Evolutionary conservation across 2,888 invertebrate genomes (phyloP), one percentile per base, ranked within the genome.

Genomic region (Caenorhabditis sp.): DNA sequence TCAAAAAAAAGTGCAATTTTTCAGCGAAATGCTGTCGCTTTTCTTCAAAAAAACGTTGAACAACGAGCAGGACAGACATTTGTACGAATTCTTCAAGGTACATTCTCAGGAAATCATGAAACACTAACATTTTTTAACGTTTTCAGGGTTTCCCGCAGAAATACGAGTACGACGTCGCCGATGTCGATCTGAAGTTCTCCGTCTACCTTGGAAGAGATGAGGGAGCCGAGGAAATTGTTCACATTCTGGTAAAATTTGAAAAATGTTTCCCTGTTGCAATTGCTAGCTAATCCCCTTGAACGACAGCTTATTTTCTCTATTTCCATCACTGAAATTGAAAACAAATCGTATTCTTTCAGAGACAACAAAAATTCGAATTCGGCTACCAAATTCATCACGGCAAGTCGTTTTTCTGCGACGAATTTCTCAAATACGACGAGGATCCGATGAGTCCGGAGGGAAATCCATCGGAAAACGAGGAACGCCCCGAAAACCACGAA

Each of bases 181-280:
- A 37, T 4, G 5, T 55, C 15, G 37, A 45, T 24, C 35, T n/a
- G 8, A 55, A 48, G 11, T 4, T 55, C 6, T 39, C 11, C 8
- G 26, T 66, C 8, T 66, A 56, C 24, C 3, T 39, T 3, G 46
- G n/a, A 7, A 17, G 48, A n/a, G 3, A 7, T 0, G 7, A 48
- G 13, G 13, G 20, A 3, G 46, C 65, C 22, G n/a, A 45, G 24
- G n/a, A 48, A 17, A 39, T 27, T 5, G 24, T 35, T 2, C 20
- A 48, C 7, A 15, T 30, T 6, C n/a, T 66, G 55, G 65, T 66
- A 35, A 32, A 20, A 24, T n/a, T n/a, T n/a, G n/a, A n/a, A n/a
- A n/a, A n/a, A n/a, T n/a, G n/a, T n/a, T n/a, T n/a, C n/a, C n/a
- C n/a, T n/a, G n/a, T n/a, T n/a, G n/a, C n/a, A n/a, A n/a, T n/a